Evolutionary conservation across 2,888 invertebrate species (phyloP).

Genomic region (Drosophila mimica): DNA sequence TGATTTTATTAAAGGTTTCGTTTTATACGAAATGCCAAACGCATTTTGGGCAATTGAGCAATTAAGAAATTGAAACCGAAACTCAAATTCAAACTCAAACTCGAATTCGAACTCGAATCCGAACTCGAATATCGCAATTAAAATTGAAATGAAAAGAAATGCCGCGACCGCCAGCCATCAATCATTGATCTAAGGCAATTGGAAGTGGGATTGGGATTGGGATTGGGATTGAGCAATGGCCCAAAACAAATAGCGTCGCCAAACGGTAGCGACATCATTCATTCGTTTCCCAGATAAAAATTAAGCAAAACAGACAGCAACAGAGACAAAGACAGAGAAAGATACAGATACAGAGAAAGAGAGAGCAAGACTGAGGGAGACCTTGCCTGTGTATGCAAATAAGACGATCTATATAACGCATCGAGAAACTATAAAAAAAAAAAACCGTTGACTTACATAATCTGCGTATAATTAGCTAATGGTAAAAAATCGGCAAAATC

Average conservation of each 20-base stretch:
- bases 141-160: slow-evolving; percentile 56
- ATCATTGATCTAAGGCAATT: slow-evolving; percentile 59
- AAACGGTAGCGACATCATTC: slow-evolving; percentile 66
- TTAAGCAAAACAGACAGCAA: slow-evolving; percentile 5
- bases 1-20: slow-evolving; percentile 60
- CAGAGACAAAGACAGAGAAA: background rate
- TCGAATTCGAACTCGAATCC: slow-evolving; percentile 4
- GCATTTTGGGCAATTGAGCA: slow-evolving; percentile 33
- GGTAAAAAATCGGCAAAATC: slow-evolving; percentile 43
- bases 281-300: slow-evolving; percentile 31
- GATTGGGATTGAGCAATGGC: slow-evolving; percentile 36
- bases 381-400: slow-evolving; percentile 35
- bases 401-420: slow-evolving; percentile 38
- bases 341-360: accelerated
- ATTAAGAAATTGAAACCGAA: slow-evolving; percentile 28
- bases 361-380: background rate
- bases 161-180: slow-evolving; percentile 50
- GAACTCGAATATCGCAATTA: slow-evolving; percentile 11
- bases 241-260: slow-evolving; percentile 57
- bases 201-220: slow-evolving; percentile 31
- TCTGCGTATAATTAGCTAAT: slow-evolving; percentile 54
- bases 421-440: slow-evolving; percentile 4
- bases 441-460: slow-evolving; percentile 41
- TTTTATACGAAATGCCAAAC: slow-evolving; percentile 42
- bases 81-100: background rate